phyloP scores from a whole-genome alignment of 2,797 vertebrate species.

The Pantherophis alleghaniensis region DNA sequence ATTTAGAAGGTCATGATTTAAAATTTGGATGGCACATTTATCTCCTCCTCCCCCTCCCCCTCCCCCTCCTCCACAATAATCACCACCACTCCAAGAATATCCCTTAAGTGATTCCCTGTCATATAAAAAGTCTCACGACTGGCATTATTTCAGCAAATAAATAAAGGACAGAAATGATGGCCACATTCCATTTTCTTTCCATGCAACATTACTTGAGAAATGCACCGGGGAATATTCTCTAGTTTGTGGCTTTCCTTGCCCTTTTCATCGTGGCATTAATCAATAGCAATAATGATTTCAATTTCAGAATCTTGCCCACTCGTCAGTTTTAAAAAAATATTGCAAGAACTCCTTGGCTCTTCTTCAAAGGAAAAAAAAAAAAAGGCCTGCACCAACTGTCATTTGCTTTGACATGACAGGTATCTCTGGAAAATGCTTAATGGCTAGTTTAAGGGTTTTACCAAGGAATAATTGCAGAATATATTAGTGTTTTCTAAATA shows the following conservation, averaged over 20 bases:
- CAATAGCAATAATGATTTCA: conserved; percentile 24
- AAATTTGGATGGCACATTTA: too few relatives aligned
- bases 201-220: not conserved
- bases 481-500: not conserved
- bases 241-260: not conserved
- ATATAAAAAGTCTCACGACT: not conserved
- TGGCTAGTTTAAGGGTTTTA: not conserved
- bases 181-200: not conserved
- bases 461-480: not conserved
- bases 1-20: too few relatives aligned
- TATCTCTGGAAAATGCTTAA: conserved; percentile 14
- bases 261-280: conserved; percentile 19
- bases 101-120: not conserved
- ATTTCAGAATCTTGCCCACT: not conserved
- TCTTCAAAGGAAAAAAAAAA: not conserved
- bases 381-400: not conserved
- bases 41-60: too few relatives aligned
- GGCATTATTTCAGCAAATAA: not conserved
- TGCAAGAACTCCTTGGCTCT: not conserved
- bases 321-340: conserved; percentile 1
- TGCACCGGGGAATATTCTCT: not conserved
- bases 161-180: not conserved
- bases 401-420: not conserved
- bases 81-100: not conserved
- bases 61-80: not conserved